Conservation (phyloP, 2,113 vertebrate species). For the Eleginops maclovinus region DNA sequence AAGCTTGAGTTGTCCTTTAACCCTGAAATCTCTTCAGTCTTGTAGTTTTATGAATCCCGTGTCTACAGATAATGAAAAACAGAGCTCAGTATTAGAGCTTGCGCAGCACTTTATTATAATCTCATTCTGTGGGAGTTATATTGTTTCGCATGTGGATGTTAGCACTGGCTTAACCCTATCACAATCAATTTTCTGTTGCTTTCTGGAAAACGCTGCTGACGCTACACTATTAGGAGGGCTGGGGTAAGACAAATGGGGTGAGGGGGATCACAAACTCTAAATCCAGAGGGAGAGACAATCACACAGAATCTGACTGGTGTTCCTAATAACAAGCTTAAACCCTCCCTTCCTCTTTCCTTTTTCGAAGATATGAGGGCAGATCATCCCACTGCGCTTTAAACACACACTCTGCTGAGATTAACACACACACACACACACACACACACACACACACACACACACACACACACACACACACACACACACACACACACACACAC, state of each 20-base stretch:
- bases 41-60: conserved; percentile 34
- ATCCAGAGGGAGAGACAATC: conserved; percentile 37
- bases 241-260: conserved; percentile 14
- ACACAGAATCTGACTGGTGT: conserved; percentile 49
- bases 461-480: conserved; percentile 41
- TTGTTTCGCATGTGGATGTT: conserved; percentile 37
- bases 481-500: conserved; percentile 61
- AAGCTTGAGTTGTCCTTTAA: conserved; percentile 38
- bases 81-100: conserved; percentile 32
- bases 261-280: conserved; percentile 19
- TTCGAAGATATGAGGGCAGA: conserved; percentile 48
- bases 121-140: conserved; percentile 42
- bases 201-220: conserved; percentile 39
- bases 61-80: conserved; percentile 58
- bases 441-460: conserved; percentile 28
- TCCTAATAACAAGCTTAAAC: conserved; percentile 75
- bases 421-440: conserved; percentile 51
- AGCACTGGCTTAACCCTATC: conserved; percentile 57
- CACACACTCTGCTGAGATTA: conserved; percentile 70
- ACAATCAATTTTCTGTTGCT: conserved; percentile 66
- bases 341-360: not conserved
- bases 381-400: conserved; percentile 68
- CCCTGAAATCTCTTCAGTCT: conserved; percentile 31
- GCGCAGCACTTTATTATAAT: conserved; percentile 68
- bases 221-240: conserved; percentile 13